A percentile compares a stretch with the other conserved stretches of the same genome.
These are phyloP conservation scores for Gulo gulo DNA, from an alignment of 2,113 vertebrate genomes.

Conservation along the genomic window DNA sequence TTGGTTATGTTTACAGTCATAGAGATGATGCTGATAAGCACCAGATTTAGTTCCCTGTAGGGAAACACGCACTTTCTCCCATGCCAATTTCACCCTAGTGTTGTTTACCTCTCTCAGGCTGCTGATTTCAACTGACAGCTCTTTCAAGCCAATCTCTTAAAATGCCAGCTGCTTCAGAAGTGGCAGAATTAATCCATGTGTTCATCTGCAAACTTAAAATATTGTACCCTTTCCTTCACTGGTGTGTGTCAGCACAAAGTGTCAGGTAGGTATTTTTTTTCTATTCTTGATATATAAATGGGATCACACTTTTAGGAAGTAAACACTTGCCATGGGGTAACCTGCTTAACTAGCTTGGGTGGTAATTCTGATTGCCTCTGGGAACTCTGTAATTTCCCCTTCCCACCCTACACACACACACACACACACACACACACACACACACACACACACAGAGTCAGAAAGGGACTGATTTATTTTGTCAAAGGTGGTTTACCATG, in stretches of 20 bases:
- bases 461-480: neutral
- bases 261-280: neutral
- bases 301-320: neutral
- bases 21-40: neutral
- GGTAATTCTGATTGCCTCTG: neutral
- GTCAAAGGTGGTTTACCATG: neutral
- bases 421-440: neutral
- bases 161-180: neutral
- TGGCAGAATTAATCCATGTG: neutral
- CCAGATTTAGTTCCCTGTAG: neutral
- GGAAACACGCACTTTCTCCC: neutral
- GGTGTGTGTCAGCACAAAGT: neutral
- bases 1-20: neutral
- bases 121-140: neutral
- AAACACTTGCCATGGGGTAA: neutral
- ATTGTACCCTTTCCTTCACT: neutral
- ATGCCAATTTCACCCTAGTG: neutral
- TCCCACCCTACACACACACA: neutral
- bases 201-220: neutral
- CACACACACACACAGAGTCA: neutral
- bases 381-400: neutral
- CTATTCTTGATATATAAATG: neutral
- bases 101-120: neutral
- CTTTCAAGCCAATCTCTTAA: neutral
- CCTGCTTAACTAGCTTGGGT: neutral